Conservation (phyloP, 2,888 invertebrate species). For the Erebia ligea region DNA sequence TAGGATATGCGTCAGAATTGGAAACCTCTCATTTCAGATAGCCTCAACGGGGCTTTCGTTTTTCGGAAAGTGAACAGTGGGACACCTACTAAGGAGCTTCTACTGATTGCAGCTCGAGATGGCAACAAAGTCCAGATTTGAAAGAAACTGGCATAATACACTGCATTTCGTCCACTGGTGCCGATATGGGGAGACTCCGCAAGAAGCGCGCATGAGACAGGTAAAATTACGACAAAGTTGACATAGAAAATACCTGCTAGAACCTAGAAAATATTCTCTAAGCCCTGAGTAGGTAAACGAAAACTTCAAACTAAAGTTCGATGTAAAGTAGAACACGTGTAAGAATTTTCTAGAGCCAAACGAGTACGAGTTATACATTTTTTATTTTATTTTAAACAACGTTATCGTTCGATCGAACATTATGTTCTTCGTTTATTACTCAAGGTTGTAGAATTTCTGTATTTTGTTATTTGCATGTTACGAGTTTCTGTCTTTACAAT, state of each 20-base stretch:
- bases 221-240: conserved; percentile 65
- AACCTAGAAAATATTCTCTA: not conserved
- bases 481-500: conserved; percentile 18
- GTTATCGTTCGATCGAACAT: conserved; percentile 25
- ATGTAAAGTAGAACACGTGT: conserved; percentile 27
- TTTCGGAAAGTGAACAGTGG: conserved; percentile 69
- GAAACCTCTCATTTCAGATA: conserved; percentile 82
- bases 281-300: not conserved
- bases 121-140: conserved; percentile 83
- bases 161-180: conserved; percentile 88
- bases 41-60: conserved; percentile 75
- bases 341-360: conserved; percentile 50
- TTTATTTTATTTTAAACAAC: conserved; percentile 19
- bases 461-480: conserved; percentile 34
- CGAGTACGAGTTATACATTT: not conserved
- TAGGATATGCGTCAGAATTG: conserved; percentile 74
- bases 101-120: conserved; percentile 83
- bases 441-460: conserved; percentile 56
- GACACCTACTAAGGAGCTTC: conserved; percentile 80
- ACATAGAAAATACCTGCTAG: not conserved
- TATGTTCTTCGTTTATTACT: conserved; percentile 43
- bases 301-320: not conserved
- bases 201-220: conserved; percentile 87
- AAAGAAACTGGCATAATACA: conserved; percentile 86
- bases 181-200: conserved; percentile 87